Conservation (phyloP, 2,797 vertebrate species). For the Myripristis jacobus region DNA sequence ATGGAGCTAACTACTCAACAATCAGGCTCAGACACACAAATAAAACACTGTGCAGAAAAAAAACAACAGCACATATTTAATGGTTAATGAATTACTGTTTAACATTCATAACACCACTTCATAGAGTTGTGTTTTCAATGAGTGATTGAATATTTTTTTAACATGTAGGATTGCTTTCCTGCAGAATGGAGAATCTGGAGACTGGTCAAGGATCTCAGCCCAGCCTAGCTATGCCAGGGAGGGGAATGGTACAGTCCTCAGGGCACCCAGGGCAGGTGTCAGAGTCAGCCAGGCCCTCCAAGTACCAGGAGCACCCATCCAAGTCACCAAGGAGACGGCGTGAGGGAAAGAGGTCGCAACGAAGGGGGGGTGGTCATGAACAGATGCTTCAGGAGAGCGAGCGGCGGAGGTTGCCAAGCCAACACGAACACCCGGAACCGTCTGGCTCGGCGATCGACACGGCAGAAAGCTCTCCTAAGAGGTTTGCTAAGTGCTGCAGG, state of each 20-base stretch:
- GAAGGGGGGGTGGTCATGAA: constrained; percentile 72
- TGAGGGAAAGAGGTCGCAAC: constrained; percentile 77
- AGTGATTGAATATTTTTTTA: not conserved
- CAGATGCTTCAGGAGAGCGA: constrained; percentile 73
- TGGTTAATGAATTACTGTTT: too few relatives aligned
- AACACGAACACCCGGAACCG: constrained; percentile 77
- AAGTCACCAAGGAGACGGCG: constrained; percentile 81
- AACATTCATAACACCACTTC: not conserved
- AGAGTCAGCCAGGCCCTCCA: constrained; percentile 63
- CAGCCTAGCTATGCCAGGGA: constrained; percentile 34
- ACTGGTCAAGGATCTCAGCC: constrained; percentile 28
- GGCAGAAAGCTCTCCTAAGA: constrained; percentile 82
- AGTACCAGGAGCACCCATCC: constrained; percentile 67
- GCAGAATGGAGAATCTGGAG: constrained; percentile 77
- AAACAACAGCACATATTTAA: too few relatives aligned
- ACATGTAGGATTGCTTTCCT: constrained; percentile 7
- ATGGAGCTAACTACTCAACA: too few relatives aligned
- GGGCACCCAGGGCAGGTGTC: constrained; percentile 50
- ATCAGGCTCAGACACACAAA: too few relatives aligned
- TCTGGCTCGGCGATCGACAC: constrained; percentile 69
- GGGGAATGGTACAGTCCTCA: constrained; percentile 29
- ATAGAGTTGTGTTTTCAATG: not conserved
- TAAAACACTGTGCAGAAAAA: too few relatives aligned
- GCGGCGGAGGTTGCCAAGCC: constrained; percentile 75
- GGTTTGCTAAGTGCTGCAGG: constrained; percentile 76